Evolutionary conservation across 2,797 vertebrate species (phyloP).

Genomic region (Mastacembelus armatus): DNA sequence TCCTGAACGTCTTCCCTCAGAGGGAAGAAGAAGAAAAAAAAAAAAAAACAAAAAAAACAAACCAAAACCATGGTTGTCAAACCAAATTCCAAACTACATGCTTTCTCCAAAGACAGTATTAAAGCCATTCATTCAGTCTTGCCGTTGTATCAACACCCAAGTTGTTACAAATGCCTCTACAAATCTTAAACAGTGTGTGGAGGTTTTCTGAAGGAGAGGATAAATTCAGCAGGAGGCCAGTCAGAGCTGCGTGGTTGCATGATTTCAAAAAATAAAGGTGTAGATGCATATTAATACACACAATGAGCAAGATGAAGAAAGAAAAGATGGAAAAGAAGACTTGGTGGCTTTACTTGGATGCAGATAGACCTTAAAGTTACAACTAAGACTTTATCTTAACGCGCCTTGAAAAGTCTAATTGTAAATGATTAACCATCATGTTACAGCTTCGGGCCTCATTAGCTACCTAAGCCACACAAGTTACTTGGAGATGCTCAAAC

Average conservation of each 20-base stretch:
- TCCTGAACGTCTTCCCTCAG: too few species aligned
- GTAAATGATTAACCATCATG: constrained; percentile 35
- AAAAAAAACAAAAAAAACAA: too few species aligned
- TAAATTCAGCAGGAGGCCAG: constrained; percentile 25
- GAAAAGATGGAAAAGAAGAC: constrained; percentile 22
- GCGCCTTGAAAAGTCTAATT: constrained; percentile 13
- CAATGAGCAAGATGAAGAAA: constrained; percentile 21
- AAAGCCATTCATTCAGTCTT: constrained; percentile 11
- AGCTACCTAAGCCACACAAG: not conserved
- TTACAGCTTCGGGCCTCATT: constrained; percentile 18
- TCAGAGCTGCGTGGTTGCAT: constrained; percentile 14
- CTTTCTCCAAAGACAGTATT: constrained; percentile 4
- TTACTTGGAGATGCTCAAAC: not conserved
- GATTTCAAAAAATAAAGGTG: constrained; percentile 28
- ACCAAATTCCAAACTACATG: constrained; percentile 5
- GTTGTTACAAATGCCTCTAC: constrained; percentile 17
- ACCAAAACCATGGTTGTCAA: too few species aligned
- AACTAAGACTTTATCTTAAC: constrained; percentile 13
- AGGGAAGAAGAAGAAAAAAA: too few species aligned
- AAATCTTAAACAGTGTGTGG: constrained; percentile 26
- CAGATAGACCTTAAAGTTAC: constrained; percentile 5
- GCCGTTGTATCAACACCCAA: constrained; percentile 18
- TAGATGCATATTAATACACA: constrained; percentile 57
- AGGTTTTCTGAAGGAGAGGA: constrained; percentile 52
- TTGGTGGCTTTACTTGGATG: not conserved